Evolutionary conservation across 2,797 vertebrate species (phyloP), one percentile per base, ranked within the genome.

Genomic region (Philypnodon macrostomus): DNA sequence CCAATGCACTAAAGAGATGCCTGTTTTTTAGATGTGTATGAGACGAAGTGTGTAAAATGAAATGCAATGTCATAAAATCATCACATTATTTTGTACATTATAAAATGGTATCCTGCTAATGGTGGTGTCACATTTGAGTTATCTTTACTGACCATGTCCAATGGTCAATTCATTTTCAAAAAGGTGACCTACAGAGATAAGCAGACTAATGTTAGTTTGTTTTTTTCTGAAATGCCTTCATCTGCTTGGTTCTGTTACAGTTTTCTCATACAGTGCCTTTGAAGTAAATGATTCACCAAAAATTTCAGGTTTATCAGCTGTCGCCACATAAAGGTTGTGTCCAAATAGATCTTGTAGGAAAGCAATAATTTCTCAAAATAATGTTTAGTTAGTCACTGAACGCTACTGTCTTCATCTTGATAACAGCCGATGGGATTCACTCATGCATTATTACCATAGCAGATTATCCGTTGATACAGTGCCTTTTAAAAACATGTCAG

Each of bases 191-290:
- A 0, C 6, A 10, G 1, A 5, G 23, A 41, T 23, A 4, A 16
- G 26, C 26, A 29, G 26, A 8, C 26, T 9, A 7, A 29, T 29
- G 26, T 10, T 6, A 2, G 14, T 15, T 2, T 3, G 9, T 15
- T 4, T 10, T 26, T 30, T 44, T 41, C 14, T 16, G 29, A 5
- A 46, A 51, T 15, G 40, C 19, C 27, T 8, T 48, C 32, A 32
- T 60, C 31, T 37, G 36, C 19, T 5, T 1, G 53, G 38, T 38
- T 29, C 29, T n/a, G 4, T 46, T 58, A 67, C 58, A 62, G n/a
- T 38, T 69, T 58, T 72, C 55, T 70, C 45, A 67, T 49, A 40
- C 39, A 73, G 76, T 77, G 73, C 76, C 73, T 80, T 79, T 48
- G 21, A 70, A 69, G 67, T 26, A 50, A 58, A 62, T 45, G 30